Conservation (phyloP, 2,888 invertebrate species). For the Hyles lineata region DNA sequence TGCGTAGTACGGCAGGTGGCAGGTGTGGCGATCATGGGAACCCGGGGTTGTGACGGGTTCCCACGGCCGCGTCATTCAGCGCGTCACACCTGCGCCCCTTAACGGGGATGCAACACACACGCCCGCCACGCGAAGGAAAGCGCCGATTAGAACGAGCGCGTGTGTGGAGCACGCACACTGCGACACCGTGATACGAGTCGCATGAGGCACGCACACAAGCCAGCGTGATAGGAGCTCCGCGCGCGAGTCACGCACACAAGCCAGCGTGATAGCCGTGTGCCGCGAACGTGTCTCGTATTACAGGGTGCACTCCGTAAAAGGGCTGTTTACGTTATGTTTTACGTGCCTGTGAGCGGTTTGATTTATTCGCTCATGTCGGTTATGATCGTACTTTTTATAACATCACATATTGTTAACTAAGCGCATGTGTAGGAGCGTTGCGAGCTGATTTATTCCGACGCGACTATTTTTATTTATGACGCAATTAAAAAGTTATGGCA, state of each 20-base stretch:
- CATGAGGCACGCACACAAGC: neutral
- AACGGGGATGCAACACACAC: slow-evolving; percentile 81
- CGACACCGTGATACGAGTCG: neutral
- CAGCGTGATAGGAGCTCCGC: neutral
- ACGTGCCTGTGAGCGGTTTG: slow-evolving; percentile 18
- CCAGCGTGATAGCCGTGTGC: neutral
- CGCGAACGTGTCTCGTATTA: slow-evolving; percentile 14
- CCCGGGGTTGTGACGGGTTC: slow-evolving; percentile 79
- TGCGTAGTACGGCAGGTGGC: slow-evolving; percentile 84
- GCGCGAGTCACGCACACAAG: neutral
- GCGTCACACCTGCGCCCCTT: slow-evolving; percentile 81
- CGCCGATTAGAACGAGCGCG: slow-evolving; percentile 69
- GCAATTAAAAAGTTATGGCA: slow-evolving; percentile 20
- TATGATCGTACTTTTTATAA: slow-evolving; percentile 23
- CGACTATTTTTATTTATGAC: slow-evolving; percentile 19
- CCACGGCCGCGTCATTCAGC: slow-evolving; percentile 82
- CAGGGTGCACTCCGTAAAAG: slow-evolving; percentile 14
- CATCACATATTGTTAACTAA: slow-evolving; percentile 9
- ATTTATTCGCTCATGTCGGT: slow-evolving; percentile 23
- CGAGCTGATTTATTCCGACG: slow-evolving; percentile 9
- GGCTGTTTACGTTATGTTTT: slow-evolving; percentile 24
- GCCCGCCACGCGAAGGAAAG: slow-evolving; percentile 82
- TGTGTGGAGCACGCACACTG: slow-evolving; percentile 47
- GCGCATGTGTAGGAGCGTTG: slow-evolving; percentile 11
- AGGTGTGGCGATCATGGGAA: slow-evolving; percentile 78